Conservation (phyloP, 2,113 vertebrate species). For the Vireo altiloquus region DNA sequence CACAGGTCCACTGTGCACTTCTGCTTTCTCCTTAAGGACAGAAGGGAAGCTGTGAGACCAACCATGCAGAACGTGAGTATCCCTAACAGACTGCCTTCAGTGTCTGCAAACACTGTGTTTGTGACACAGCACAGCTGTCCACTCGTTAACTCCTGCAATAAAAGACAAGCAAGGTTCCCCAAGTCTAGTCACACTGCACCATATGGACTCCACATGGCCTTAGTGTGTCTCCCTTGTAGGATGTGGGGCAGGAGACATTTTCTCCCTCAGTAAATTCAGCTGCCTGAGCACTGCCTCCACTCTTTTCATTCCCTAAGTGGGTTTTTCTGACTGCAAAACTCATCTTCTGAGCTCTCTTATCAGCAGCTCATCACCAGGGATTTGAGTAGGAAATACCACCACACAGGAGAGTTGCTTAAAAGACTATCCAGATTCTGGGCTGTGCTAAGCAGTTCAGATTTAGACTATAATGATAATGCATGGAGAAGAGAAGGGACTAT, state of each 20-base stretch:
- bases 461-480: not conserved
- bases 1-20: not conserved
- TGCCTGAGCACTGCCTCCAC: not conserved
- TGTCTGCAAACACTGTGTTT: not conserved
- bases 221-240: not conserved
- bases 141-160: fast-evolving
- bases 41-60: not conserved
- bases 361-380: not conserved
- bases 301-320: not conserved
- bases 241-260: not conserved
- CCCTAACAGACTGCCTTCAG: not conserved
- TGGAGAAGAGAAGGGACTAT: not conserved
- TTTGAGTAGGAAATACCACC: not conserved
- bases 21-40: not conserved
- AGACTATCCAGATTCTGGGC: not conserved
- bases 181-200: not conserved
- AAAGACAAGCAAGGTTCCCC: not conserved
- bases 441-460: not conserved
- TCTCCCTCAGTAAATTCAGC: not conserved
- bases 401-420: not conserved
- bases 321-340: not conserved
- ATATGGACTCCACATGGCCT: not conserved
- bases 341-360: not conserved
- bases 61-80: fast-evolving
- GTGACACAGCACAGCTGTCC: not conserved